Base-by-base conservation (phyloP, 23 tunicate genomes). In the Ciona savignyi region DNA sequence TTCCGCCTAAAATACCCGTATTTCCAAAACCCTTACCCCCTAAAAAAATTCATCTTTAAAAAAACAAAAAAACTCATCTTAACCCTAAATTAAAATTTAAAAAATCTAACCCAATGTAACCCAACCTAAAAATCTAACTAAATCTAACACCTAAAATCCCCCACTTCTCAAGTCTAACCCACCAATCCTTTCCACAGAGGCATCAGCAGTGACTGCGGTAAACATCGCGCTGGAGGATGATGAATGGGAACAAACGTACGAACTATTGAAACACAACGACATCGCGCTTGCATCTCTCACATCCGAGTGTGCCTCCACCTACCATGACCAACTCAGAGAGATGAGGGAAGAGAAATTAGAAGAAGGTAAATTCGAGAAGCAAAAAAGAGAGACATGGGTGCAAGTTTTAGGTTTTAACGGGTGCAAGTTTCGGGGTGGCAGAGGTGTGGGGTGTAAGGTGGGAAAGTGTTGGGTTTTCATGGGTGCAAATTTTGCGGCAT, bases 131-230 rank as follows among this genome's bases (percentile, higher is more conserved):
- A n/a, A n/a, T n/a, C n/a, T n/a, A n/a, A n/a, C n/a, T n/a, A n/a
- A n/a, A n/a, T n/a, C n/a, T n/a, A n/a, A n/a, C n/a, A n/a, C n/a
- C n/a, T n/a, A n/a, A n/a, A n/a, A n/a, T n/a, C n/a, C n/a, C n/a
- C n/a, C n/a, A n/a, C n/a, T n/a, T n/a, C n/a, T n/a, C n/a, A n/a
- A n/a, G n/a, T n/a, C n/a, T n/a, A n/a, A n/a, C n/a, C n/a, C n/a
- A n/a, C n/a, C n/a, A n/a, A n/a, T 49, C 49, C 27, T 4, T 26
- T 35, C 3, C 23, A 29, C 93, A 91, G 97, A 91, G 87, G 85
- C 76, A 0, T 78, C 95, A 26, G 99, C 99, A 19, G 95, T 94
- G 2, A 79, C 89, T 0, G 99, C 99, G 15, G 87, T 94, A 35
- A 94, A 94, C 85, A 83, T 87, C 24, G 86, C 94, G 22, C 25